A percentile compares a stretch with the other conserved stretches of the same genome.
Conservation (phyloP, 2,113 vertebrate genomes). For the Erpornis zantholeuca region DNA sequence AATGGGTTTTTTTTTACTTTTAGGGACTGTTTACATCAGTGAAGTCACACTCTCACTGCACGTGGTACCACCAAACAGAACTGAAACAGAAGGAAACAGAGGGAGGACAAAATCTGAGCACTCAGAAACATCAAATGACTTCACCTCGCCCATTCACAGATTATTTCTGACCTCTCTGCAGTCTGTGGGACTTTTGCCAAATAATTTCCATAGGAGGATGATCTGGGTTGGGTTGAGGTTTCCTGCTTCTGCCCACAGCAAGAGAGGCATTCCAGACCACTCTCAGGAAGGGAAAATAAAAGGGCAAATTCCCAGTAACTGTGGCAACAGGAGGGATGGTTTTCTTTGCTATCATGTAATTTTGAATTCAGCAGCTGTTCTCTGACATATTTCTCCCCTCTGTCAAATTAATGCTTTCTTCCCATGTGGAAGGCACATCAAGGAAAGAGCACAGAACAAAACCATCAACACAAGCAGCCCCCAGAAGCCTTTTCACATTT, state of each 20-base stretch:
- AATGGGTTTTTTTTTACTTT: neutral
- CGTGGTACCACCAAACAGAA: neutral
- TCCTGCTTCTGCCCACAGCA: neutral
- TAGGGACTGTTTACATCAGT: neutral
- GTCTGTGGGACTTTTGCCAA: neutral
- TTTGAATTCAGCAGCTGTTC: conserved; percentile 11
- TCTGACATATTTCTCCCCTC: neutral
- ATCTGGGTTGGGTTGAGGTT: neutral
- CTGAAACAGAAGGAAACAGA: neutral
- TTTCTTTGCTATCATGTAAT: neutral
- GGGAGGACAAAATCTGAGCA: neutral
- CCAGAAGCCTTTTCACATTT: conserved; percentile 18
- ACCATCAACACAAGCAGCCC: neutral
- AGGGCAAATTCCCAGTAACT: neutral
- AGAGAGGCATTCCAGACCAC: neutral
- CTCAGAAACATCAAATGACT: neutral
- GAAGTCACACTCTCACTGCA: neutral
- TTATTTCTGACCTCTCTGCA: neutral
- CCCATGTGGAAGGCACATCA: neutral
- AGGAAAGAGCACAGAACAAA: neutral
- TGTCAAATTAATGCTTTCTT: conserved; percentile 2
- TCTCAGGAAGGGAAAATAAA: neutral
- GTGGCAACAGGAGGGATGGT: neutral
- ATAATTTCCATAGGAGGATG: neutral
- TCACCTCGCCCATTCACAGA: neutral